Base-by-base conservation (phyloP, 2,797 vertebrate species). In the Heteromormyrus szaboi region DNA sequence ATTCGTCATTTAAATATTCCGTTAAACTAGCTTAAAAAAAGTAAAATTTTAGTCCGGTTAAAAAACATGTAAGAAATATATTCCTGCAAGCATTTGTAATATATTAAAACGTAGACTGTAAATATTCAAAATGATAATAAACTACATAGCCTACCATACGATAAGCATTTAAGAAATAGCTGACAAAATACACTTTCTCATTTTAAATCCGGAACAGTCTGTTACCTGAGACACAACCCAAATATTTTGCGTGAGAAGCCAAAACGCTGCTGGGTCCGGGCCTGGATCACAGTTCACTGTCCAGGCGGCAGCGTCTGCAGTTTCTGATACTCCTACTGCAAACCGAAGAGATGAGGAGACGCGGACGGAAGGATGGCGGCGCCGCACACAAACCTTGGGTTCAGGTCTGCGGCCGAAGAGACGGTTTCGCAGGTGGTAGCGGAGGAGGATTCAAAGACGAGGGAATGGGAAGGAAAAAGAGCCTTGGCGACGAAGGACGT, bases 291-390 rank as follows among this genome's bases (percentile, higher is more conserved):
- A 89, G 91, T 87, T 92, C 91, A 88, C 93, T 95, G 86, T 33
- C 33, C 89, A 88, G 90, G 90, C 2, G 93, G 93, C 87, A 93
- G 93, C 89, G 92, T 94, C 88, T 94, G 95, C 85, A 94, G n/a
- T 90, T 95, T 95, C 89, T 95, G 95, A 83, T 94, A 95, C 88
- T 95, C 94, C 90, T 95, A 94, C 59, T 95, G 95, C 44, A 96
- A 93, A 90, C 89, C 92, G 91, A 95, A 88, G 89, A 96, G 89
- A 87, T 95, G 95, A n/a, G 95, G 94, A 3, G 95, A 92, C 41
- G 93, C 92, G 1, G 93, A 87, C 0, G 94, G 94, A 89, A 94
- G 95, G 91, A 96, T 94, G 79, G 95, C 92, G 76, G 93, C 92
- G 0, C 95, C 92, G 33, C 94, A 91, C 22, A 92, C 90, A 92